These are phyloP conservation scores for Ophiodon elongatus DNA, from an alignment of 2,113 vertebrate species.

Conservation along the genomic window DNA sequence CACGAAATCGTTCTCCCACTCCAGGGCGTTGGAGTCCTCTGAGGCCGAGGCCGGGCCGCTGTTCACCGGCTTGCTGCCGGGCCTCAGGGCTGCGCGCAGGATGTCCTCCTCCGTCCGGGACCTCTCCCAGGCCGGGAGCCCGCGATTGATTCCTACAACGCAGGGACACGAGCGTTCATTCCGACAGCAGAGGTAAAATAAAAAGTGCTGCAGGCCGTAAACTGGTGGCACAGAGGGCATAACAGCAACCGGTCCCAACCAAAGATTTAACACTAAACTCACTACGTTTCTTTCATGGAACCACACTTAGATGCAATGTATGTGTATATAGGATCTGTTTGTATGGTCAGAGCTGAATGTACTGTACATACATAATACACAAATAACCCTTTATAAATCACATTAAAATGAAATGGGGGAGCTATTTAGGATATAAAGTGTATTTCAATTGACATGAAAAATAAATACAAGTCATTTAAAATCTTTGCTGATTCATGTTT, in stretches of 20 bases:
- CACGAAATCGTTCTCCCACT: conserved; percentile 99
- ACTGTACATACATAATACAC: background rate
- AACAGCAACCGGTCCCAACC: background rate
- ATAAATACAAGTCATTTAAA: too few species aligned
- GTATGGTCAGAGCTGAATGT: background rate
- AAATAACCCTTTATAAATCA: background rate
- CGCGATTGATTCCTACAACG: conserved; percentile 91
- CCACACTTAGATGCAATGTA: background rate
- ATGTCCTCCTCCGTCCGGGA: conserved; percentile 98
- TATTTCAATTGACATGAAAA: background rate
- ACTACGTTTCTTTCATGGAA: background rate
- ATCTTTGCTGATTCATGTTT: background rate
- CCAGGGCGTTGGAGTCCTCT: conserved; percentile 93
- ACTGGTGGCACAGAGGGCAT: background rate
- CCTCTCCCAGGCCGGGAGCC: conserved; percentile 90
- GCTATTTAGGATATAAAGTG: background rate
- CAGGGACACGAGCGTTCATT: background rate
- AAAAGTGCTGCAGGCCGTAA: background rate
- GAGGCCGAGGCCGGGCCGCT: conserved; percentile 92
- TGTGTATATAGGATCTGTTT: background rate
- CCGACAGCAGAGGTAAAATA: background rate
- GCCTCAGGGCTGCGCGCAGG: conserved; percentile 90
- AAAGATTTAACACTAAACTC: background rate
- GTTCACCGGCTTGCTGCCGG: conserved; percentile 77
- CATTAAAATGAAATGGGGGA: background rate